These are phyloP conservation scores for Leptobrachium ailaonicum DNA, from an alignment of 2,113 vertebrate species.

Conservation along the genomic window DNA sequence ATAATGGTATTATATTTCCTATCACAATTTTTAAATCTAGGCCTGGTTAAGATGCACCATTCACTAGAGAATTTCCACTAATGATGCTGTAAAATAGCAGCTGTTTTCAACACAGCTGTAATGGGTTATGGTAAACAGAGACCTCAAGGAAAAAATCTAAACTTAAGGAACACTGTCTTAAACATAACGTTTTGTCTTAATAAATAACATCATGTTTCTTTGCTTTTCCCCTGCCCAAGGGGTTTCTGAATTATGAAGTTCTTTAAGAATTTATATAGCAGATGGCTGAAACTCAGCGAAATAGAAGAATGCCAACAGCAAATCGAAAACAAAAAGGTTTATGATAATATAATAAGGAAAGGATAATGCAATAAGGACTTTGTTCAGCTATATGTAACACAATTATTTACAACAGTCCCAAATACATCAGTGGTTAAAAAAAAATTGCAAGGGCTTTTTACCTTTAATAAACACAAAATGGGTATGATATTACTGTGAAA, in stretches of 20 bases:
- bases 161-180: neutral
- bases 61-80: neutral
- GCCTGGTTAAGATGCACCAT: neutral
- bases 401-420: neutral
- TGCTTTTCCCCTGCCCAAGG: slow-evolving; percentile 25
- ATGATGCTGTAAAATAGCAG: neutral
- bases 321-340: slow-evolving; percentile 27
- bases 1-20: too few relatives aligned
- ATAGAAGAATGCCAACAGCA: slow-evolving; percentile 37
- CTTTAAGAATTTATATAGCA: slow-evolving; percentile 43
- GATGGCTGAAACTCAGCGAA: slow-evolving; percentile 37
- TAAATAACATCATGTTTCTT: slow-evolving; percentile 12
- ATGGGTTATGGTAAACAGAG: neutral
- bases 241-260: slow-evolving; percentile 37
- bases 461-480: too few relatives aligned
- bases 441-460: too few relatives aligned
- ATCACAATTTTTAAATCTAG: too few relatives aligned
- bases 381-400: neutral
- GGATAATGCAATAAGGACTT: neutral
- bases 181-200: neutral
- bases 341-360: slow-evolving; percentile 12
- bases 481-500: too few relatives aligned
- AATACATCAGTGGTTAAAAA: neutral
- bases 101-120: neutral
- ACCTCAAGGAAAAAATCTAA: neutral